phyloP scores from a whole-genome alignment of 2,797 vertebrate genomes.

The Mionectes olivaceus region DNA sequence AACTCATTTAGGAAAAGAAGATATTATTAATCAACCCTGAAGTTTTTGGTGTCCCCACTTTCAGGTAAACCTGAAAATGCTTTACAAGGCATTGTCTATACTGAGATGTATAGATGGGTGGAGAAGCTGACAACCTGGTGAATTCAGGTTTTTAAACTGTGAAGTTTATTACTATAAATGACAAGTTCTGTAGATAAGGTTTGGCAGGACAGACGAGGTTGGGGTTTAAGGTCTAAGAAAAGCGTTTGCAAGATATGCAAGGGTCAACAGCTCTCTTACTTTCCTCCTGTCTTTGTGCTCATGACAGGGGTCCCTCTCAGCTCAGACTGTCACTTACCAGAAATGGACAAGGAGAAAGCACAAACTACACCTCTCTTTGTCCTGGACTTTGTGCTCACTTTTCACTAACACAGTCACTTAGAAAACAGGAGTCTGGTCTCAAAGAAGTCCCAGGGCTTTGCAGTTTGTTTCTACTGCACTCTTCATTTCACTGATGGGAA shows the following conservation, averaged over 20 bases:
- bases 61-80: background rate
- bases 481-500: background rate
- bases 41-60: background rate
- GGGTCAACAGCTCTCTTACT: background rate
- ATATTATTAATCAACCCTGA: background rate
- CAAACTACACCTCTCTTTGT: background rate
- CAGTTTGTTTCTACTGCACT: background rate
- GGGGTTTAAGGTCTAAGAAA: background rate
- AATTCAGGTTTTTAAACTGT: background rate
- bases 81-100: background rate
- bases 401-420: background rate
- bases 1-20: background rate
- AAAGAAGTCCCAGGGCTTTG: background rate
- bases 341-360: background rate
- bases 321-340: background rate
- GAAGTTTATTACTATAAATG: background rate
- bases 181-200: background rate
- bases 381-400: background rate
- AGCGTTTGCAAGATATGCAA: background rate
- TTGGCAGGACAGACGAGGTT: background rate
- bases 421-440: background rate
- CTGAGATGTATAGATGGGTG: background rate
- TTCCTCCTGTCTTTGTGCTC: background rate
- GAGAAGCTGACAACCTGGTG: background rate
- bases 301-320: background rate